Percentiles rank a stretch among this genome's conserved stretches.
Evolutionary conservation across 2,888 invertebrate species (phyloP).

Genomic region (Selenia dentaria): DNA sequence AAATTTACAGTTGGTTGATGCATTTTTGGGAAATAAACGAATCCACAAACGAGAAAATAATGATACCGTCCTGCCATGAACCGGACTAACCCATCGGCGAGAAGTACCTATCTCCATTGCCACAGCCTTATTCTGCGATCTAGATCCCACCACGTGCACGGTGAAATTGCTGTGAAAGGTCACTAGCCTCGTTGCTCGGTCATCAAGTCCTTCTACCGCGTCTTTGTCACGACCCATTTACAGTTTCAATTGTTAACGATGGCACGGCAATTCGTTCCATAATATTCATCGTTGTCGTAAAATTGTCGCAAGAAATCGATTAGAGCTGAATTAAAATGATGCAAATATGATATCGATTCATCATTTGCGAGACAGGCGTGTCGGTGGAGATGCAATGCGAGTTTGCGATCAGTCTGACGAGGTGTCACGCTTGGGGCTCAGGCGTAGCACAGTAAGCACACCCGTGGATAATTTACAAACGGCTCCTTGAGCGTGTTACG

Average conservation of each 20-base stretch:
- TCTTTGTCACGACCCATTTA: slow-evolving; percentile 75
- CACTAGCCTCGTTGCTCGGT: slow-evolving; percentile 67
- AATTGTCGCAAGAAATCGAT: slow-evolving; percentile 51
- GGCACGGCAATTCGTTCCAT: slow-evolving; percentile 38
- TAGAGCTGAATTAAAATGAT: slow-evolving; percentile 47
- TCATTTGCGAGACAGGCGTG: slow-evolving; percentile 49
- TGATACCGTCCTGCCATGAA: slow-evolving; percentile 4
- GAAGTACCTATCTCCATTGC: slow-evolving; percentile 10
- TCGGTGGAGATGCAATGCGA: slow-evolving; percentile 37
- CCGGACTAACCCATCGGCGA: slow-evolving; percentile 5
- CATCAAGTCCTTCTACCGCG: slow-evolving; percentile 70
- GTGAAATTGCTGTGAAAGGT: slow-evolving; percentile 64
- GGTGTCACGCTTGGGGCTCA: slow-evolving; percentile 43
- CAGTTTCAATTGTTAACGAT: slow-evolving; percentile 65
- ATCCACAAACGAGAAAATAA: slow-evolving; percentile 20
- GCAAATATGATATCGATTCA: slow-evolving; percentile 49
- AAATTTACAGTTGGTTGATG: background rate
- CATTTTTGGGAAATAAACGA: slow-evolving; percentile 1
- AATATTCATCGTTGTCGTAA: slow-evolving; percentile 38
- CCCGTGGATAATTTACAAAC: slow-evolving; percentile 63
- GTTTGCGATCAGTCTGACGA: slow-evolving; percentile 48
- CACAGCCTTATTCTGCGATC: slow-evolving; percentile 41
- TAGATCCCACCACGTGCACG: slow-evolving; percentile 58
- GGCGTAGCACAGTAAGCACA: slow-evolving; percentile 36
- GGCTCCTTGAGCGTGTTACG: slow-evolving; percentile 46